Percentiles rank a stretch among this genome's conserved stretches.
Evolutionary conservation across 2,888 invertebrate genomes (phyloP).

Genomic region (Acleris sparsana): DNA sequence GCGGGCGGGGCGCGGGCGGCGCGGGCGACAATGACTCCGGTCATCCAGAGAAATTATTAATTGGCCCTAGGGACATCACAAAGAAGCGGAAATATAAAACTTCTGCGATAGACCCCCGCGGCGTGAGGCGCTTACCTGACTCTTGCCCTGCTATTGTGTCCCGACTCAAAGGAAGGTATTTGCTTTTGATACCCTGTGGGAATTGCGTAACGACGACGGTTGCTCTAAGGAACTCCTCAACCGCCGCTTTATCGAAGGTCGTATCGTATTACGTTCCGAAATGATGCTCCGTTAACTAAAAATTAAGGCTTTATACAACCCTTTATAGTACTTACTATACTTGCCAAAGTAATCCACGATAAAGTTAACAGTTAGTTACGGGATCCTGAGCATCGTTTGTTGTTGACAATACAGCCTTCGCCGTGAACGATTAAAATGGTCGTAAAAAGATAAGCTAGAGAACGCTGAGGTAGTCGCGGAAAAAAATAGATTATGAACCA

Average conservation of each 20-base stretch:
- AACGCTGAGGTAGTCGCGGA: constrained; percentile 26
- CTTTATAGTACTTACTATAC: constrained; percentile 56
- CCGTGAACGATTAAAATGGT: constrained; percentile 43
- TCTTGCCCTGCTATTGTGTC: constrained; percentile 80
- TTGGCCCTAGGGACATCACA: constrained; percentile 73
- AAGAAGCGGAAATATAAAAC: constrained; percentile 84
- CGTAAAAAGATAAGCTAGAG: constrained; percentile 43
- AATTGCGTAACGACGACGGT: constrained; percentile 72
- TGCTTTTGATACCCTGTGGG: constrained; percentile 77
- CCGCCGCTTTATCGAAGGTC: constrained; percentile 56
- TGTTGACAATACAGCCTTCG: constrained; percentile 44
- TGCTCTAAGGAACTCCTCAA: constrained; percentile 60
- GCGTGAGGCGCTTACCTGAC: constrained; percentile 80
- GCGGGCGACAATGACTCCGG: constrained; percentile 76
- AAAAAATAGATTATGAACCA: constrained; percentile 11
- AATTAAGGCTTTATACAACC: constrained; percentile 60
- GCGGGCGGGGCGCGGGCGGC: constrained; percentile 51
- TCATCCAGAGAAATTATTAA: constrained; percentile 83
- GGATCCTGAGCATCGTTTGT: constrained; percentile 48
- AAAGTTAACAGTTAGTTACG: constrained; percentile 53
- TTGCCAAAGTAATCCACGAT: constrained; percentile 57
- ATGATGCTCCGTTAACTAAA: constrained; percentile 56
- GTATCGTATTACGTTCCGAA: constrained; percentile 59
- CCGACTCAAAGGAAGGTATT: constrained; percentile 75
- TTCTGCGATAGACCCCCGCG: constrained; percentile 75